Base-by-base conservation (phyloP, 2,888 invertebrate species). In the Parnassius orleans region DNA sequence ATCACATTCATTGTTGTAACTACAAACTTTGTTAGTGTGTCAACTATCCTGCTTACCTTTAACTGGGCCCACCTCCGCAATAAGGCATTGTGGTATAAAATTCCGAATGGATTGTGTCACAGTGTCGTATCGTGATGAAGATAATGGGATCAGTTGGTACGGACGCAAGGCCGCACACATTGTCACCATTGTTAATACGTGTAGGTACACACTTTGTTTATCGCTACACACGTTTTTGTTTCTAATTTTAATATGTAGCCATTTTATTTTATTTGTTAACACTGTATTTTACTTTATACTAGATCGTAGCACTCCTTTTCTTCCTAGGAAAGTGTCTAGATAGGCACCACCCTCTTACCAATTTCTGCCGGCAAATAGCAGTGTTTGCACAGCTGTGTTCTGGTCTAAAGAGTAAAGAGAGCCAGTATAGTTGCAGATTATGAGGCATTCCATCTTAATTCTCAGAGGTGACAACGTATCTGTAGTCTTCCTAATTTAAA, bases 101-200 rank as follows among this genome's bases (percentile, higher is more conserved):
- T 78, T 72, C 73, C 72, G 72, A 68, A 72, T 70, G 73, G 71
- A 77, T 80, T 71, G 69, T 73, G 77, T 80, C 78, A 63, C 69
- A 71, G 60, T 66, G 55, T 65, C 57, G 69, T 73, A 73, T 74
- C 67, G 72, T 69, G 73, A 70, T 68, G 70, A 70, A 77, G 77
- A 82, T 82, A 78, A 80, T 77, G 79, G 73, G 76, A 84, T 81
- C 76, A 79, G 77, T 75, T 68, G 68, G 71, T 70, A 70, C 70
- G 66, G 63, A 69, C 62, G 75, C 78, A 78, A 81, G 81, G 83
- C 73, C 74, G 68, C 66, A 74, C 73, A 73, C 73, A 73, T 77
- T 80, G 79, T 80, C 78, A 77, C 73, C 71, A 69, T 65, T 75
- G 70, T 70, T 73, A 68, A 70, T 64, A 67, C 48, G 48, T 48